Evolutionary conservation across 2,113 vertebrate genomes (phyloP).

Genomic region (Chiloscyllium plagiosum): DNA sequence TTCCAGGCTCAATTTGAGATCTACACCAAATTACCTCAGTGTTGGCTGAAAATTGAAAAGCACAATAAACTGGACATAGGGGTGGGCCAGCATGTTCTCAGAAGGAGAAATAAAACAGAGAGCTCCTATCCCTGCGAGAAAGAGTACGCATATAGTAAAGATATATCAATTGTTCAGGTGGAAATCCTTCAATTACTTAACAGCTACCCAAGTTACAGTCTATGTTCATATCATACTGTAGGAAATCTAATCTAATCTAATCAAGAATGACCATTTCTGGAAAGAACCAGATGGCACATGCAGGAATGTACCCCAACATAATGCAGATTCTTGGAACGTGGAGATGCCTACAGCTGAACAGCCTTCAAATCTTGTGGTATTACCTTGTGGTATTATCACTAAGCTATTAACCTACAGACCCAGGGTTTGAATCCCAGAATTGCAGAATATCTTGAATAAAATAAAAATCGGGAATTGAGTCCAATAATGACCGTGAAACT

Average conservation of each 20-base stretch:
- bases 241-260: background rate
- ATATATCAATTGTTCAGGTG: background rate
- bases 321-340: background rate
- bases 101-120: background rate
- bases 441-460: too few species aligned
- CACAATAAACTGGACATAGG: background rate
- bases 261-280: background rate
- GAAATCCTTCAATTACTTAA: background rate
- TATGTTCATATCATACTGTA: background rate
- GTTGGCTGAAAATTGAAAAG: background rate
- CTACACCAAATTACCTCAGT: background rate
- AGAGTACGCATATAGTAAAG: background rate
- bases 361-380: background rate
- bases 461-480: too few species aligned
- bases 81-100: background rate
- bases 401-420: too few species aligned
- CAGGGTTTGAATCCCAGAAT: too few species aligned
- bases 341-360: background rate
- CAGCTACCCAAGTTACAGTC: background rate
- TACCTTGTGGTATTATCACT: too few species aligned
- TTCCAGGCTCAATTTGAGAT: background rate
- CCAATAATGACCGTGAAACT: too few species aligned
- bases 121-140: background rate
- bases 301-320: background rate
- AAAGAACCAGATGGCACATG: background rate